Evolutionary conservation across 2,797 vertebrate species (phyloP), one percentile per base, ranked within the genome.

Genomic region (Alca torda): DNA sequence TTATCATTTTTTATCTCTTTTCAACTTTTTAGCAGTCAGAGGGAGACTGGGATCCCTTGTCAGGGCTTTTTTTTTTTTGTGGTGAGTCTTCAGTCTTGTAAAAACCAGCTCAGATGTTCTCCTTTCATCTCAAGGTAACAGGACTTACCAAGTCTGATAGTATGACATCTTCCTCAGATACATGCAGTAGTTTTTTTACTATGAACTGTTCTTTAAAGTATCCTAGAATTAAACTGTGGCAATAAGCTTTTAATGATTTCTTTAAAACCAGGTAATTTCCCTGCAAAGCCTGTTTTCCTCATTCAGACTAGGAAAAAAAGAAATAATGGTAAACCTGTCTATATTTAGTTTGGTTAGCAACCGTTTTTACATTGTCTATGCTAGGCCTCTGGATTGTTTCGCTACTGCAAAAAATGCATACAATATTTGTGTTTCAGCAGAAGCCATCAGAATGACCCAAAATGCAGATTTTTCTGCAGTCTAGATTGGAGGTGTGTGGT

Each of bases 161-260:
- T 33, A 30, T 30, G 24, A 63, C 50, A 31, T 20, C 39, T 63
- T 57, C 8, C 12, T 84, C 41, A 75, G 46, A 45, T 23, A 35
- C 21, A 33, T 28, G 21, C 24, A 43, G 37, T 46, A 57, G 3
- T 10, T 18, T 72, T 63, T 73, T 43, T 21, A 31, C 13, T 39
- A 13, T 41, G 41, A 80, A 30, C 37, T 56, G 7, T 23, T 83
- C 31, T 74, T 69, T n/a, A 75, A 48, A 67, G 14, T 23, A 70
- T 61, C 10, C 8, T 30, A 31, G 53, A 94, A 51, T 31, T 18
- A 85, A 76, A 50, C 19, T 64, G 45, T 80, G 60, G 39, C 77
- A 89, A 90, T 89, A 85, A 92, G 31, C 57, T 70, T 81, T 89
- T 95, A 95, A 91, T 70, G 56, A 30, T 89, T 90, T 83, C 35